Evolutionary conservation across 2,797 vertebrate genomes (phyloP).

Genomic region (Gastrophryne carolinensis): DNA sequence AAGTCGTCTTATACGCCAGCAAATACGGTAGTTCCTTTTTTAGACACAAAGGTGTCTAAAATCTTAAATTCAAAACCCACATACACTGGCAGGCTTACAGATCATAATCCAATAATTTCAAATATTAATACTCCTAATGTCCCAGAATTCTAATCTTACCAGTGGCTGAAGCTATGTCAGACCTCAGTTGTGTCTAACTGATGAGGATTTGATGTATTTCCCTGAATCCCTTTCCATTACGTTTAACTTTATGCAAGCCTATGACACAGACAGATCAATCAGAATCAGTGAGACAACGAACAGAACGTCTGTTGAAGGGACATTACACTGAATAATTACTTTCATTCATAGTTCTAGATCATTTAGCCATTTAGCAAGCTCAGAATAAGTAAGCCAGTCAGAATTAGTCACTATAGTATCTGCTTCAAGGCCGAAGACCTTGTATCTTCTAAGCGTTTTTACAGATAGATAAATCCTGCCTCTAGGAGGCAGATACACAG

Average conservation of each 20-base stretch:
- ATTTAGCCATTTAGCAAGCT: too few relatives aligned
- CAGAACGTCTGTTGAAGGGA: neutral
- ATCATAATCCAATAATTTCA: neutral
- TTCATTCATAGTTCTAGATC: neutral
- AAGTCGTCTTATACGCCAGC: too few relatives aligned
- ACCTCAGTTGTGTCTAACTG: neutral
- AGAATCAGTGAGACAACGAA: neutral
- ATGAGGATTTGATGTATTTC: neutral
- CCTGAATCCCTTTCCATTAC: neutral
- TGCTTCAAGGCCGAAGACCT: neutral
- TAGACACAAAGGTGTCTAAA: too few relatives aligned
- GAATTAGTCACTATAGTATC: neutral
- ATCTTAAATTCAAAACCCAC: too few relatives aligned
- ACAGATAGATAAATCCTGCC: too few relatives aligned
- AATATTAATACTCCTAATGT: neutral
- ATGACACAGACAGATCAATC: neutral
- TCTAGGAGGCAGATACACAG: too few relatives aligned
- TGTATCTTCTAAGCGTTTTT: too few relatives aligned
- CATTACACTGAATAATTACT: neutral
- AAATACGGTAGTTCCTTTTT: too few relatives aligned
- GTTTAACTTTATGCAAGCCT: neutral
- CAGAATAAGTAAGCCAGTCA: neutral
- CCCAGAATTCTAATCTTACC: neutral
- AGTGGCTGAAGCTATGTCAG: neutral
- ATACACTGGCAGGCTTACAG: too few relatives aligned